A percentile compares a stretch with the other conserved stretches of the same genome.
These are phyloP conservation scores for Pogonocichla stellata DNA, from an alignment of 2,113 vertebrate species.

Conservation along the genomic window DNA sequence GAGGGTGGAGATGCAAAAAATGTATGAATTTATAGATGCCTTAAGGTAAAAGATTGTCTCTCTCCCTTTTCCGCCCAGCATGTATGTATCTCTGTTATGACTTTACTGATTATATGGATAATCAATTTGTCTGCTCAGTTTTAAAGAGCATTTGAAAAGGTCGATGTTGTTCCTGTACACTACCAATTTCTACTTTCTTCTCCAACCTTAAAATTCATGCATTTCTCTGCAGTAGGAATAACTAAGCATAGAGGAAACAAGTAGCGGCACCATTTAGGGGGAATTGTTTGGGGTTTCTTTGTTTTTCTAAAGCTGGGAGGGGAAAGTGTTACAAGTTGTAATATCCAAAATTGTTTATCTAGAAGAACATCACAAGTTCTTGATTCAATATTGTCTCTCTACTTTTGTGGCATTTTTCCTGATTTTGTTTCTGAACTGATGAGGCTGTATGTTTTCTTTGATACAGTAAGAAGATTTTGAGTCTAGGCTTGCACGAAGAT, in stretches of 20 bases:
- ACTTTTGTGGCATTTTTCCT: not conserved
- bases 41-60: constrained; percentile 81
- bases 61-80: not conserved
- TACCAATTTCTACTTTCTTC: not conserved
- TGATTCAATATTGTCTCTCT: not conserved
- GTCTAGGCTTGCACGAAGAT: constrained; percentile 86
- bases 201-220: not conserved
- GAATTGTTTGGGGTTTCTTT: not conserved
- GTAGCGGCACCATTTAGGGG: not conserved
- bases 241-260: not conserved
- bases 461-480: constrained; percentile 94
- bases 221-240: not conserved
- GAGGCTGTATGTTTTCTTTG: not conserved
- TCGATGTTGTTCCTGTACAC: not conserved
- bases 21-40: constrained; percentile 93
- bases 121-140: not conserved
- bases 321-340: not conserved
- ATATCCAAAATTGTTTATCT: not conserved
- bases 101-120: not conserved
- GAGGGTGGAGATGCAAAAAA: constrained; percentile 92
- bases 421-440: not conserved
- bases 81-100: not conserved
- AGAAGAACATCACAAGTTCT: not conserved
- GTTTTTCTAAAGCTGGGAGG: not conserved
- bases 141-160: not conserved